Evolutionary conservation across 2,888 invertebrate species (phyloP).

Genomic region (Alcis repandata): DNA sequence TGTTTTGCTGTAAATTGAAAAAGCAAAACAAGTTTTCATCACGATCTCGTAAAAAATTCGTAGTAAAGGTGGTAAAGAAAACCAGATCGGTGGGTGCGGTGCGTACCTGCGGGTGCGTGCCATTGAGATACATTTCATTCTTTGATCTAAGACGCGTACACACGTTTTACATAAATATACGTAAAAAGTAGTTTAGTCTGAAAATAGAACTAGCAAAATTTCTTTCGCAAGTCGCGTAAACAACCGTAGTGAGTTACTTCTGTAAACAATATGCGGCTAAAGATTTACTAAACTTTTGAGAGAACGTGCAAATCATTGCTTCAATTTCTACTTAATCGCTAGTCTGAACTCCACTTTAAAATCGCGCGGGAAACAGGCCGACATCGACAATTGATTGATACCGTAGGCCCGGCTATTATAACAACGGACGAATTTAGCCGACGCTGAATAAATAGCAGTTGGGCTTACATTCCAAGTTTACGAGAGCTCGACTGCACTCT

Average conservation of each 20-base stretch:
- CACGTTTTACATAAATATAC: background rate
- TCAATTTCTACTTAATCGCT: background rate
- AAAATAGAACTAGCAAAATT: background rate
- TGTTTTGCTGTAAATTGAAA: background rate
- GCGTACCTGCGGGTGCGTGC: background rate
- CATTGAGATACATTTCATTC: background rate
- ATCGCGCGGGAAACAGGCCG: slow-evolving; percentile 1
- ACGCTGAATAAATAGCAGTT: slow-evolving; percentile 44
- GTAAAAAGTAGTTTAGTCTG: background rate
- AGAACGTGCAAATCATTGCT: too few species aligned
- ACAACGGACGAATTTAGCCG: slow-evolving; percentile 36
- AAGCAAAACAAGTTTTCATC: slow-evolving; percentile 14
- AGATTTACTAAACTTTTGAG: background rate
- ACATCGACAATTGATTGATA: slow-evolving; percentile 37
- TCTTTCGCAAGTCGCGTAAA: background rate
- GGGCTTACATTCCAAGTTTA: slow-evolving; percentile 30
- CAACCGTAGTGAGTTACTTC: background rate
- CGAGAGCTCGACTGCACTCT: slow-evolving; percentile 6
- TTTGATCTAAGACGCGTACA: background rate
- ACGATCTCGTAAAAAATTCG: slow-evolving; percentile 3
- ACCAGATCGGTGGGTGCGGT: background rate
- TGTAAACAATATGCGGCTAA: background rate
- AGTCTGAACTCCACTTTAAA: background rate
- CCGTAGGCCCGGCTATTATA: slow-evolving; percentile 32
- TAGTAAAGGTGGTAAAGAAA: background rate